Conservation (phyloP, 2,113 vertebrate genomes). For the Paradoxurus hermaphroditus region DNA sequence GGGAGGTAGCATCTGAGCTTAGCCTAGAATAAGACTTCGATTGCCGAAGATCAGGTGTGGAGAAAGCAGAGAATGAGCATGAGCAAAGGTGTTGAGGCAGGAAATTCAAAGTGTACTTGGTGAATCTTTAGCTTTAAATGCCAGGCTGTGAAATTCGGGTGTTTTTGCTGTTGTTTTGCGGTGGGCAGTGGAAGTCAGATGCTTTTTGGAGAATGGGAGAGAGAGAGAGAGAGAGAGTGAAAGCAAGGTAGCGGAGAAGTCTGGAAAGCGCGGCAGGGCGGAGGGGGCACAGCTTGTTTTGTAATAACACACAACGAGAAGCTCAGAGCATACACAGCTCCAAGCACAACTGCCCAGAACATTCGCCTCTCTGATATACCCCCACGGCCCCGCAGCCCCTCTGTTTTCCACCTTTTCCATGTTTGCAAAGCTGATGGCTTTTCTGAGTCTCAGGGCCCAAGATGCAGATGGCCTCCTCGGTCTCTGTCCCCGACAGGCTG, state of each 20-base stretch:
- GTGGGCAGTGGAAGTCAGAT: neutral
- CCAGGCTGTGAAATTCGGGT: neutral
- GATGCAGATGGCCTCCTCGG: neutral
- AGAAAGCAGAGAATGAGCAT: neutral
- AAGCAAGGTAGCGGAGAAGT: neutral
- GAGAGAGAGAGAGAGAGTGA: neutral
- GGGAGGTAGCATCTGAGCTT: neutral
- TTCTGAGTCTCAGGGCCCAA: slow-evolving; percentile 28
- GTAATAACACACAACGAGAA: neutral
- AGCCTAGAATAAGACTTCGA: neutral
- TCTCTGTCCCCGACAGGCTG: neutral
- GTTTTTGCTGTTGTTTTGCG: neutral
- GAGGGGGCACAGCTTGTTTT: neutral
- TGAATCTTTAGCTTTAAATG: neutral
- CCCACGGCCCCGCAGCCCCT: neutral
- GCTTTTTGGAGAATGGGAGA: neutral
- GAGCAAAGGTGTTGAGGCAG: neutral
- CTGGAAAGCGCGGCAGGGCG: neutral
- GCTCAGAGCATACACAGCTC: neutral
- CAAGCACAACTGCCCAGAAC: neutral
- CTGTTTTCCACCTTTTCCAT: neutral
- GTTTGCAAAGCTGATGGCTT: neutral
- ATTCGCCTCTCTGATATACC: neutral
- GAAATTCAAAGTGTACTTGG: neutral
- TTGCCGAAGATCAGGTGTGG: neutral